Evolutionary conservation across 2,113 vertebrate genomes (phyloP), one percentile per base, ranked within the genome.

Genomic region (Tachuris rubrigastra): DNA sequence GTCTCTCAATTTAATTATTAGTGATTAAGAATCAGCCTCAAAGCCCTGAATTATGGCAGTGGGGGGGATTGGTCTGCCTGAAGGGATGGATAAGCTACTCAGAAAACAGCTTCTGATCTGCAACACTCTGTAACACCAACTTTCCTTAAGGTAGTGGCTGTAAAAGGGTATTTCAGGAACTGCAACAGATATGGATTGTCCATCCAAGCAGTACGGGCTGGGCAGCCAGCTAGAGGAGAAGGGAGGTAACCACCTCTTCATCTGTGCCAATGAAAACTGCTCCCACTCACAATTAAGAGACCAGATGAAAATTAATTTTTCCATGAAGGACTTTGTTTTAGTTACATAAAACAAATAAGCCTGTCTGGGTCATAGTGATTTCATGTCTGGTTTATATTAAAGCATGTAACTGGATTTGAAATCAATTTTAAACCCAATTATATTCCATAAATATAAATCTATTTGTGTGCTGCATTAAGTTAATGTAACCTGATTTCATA

Each of bases 351-450:
- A 72, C 77, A 94, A 95, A 68, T 82, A 96, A 89, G 58, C 39
- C 58, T 85, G 81, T 92, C 93, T 91, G 93, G 44, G 60, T 91
- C 94, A 81, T 12, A 78, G 58, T 82, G 93, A 95, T 89, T 95
- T 95, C 74, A 91, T 65, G 81, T 96, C 95, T 96, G 91, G 81
- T 96, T 96, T 91, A 62, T 85, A 96, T 94, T 87, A 96, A 82
- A 89, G 69, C 73, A 37, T 39, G 62, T 69, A 95, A 93, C 62
- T 79, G 58, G 76, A 89, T 95, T 89, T 96, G 37, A 96, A 91
- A 66, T 71, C 11, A 77, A 52, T 75, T 93, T 90, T 68, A 91
- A 95, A 79, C 30, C 20, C 30, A 69, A 60, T 95, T 95, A 94
- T 71, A 84, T 78, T 92, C 52, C 28, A 59, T 37, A 89, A 95